Conservation (phyloP, 2,888 invertebrate species). For the Gastrophysa polygoni region DNA sequence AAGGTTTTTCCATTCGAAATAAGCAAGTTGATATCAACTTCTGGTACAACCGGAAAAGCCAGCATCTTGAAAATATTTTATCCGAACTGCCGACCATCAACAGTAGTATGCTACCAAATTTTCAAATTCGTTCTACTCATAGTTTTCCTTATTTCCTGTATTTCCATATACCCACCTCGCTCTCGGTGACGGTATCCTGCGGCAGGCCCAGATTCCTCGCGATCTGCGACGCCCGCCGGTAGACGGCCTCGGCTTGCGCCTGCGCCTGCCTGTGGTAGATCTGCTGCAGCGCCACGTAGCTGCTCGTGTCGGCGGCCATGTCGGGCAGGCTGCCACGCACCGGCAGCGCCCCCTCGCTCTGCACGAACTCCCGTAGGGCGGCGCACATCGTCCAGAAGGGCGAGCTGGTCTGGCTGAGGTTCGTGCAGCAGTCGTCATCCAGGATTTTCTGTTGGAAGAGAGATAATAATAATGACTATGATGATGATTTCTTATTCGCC, state of each 20-base stretch:
- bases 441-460: slow-evolving; percentile 68
- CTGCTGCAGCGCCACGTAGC: slow-evolving; percentile 88
- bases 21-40: too few species aligned
- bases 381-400: slow-evolving; percentile 93
- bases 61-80: too few species aligned
- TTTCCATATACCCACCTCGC: slow-evolving; percentile 58
- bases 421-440: slow-evolving; percentile 78
- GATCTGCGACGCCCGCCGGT: slow-evolving; percentile 79
- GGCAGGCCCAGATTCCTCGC: slow-evolving; percentile 79
- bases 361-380: slow-evolving; percentile 83
- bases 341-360: slow-evolving; percentile 82
- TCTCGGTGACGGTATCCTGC: slow-evolving; percentile 75
- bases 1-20: too few species aligned
- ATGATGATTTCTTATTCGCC: too few species aligned
- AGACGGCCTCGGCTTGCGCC: slow-evolving; percentile 80
- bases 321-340: slow-evolving; percentile 90
- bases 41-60: too few species aligned
- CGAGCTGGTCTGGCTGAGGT: slow-evolving; percentile 77
- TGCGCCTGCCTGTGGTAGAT: slow-evolving; percentile 84
- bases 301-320: slow-evolving; percentile 94
- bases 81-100: too few species aligned
- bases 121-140: too few species aligned
- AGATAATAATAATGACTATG: too few species aligned
- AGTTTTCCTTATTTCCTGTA: too few species aligned
- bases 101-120: too few species aligned